These are phyloP conservation scores for Pristionchus mayeri DNA, from an alignment of 2,888 invertebrate genomes.

Conservation along the genomic window DNA sequence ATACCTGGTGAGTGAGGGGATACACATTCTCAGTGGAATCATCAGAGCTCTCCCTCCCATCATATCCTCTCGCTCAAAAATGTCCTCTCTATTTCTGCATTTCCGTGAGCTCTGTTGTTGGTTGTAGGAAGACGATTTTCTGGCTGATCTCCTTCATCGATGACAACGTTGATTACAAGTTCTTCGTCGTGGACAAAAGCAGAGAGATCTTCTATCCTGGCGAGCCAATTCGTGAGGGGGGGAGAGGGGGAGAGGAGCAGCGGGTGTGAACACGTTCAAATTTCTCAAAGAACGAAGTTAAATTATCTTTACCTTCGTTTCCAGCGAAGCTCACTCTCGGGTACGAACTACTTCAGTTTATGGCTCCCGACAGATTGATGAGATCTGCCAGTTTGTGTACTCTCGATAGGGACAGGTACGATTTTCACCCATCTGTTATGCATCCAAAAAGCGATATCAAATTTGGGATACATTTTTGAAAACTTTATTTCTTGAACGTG, in stretches of 20 bases:
- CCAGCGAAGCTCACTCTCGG: slow-evolving; percentile 2
- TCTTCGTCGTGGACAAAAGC: not conserved
- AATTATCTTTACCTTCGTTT: not conserved
- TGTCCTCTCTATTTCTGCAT: too few species aligned
- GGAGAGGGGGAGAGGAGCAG: too few species aligned
- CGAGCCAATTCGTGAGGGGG: not conserved
- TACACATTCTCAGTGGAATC: too few species aligned
- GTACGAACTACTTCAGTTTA: slow-evolving; percentile 1
- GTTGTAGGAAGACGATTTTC: not conserved
- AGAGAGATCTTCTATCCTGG: slow-evolving; percentile 1
- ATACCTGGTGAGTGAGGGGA: not conserved
- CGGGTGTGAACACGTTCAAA: too few species aligned
- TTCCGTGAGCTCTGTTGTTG: too few species aligned
- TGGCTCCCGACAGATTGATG: not conserved
- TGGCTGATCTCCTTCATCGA: slow-evolving; percentile 4
- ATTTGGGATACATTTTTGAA: too few species aligned
- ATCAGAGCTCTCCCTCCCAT: too few species aligned
- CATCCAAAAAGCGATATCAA: too few species aligned
- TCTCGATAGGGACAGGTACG: not conserved
- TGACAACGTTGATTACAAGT: not conserved
- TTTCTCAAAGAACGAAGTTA: too few species aligned
- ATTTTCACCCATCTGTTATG: too few species aligned
- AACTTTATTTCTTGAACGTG: too few species aligned
- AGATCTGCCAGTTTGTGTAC: not conserved
- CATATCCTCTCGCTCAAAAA: too few species aligned